Evolutionary conservation across 2,888 invertebrate species (phyloP), one percentile per base, ranked within the genome.

Genomic region (Ditula angustiorana): DNA sequence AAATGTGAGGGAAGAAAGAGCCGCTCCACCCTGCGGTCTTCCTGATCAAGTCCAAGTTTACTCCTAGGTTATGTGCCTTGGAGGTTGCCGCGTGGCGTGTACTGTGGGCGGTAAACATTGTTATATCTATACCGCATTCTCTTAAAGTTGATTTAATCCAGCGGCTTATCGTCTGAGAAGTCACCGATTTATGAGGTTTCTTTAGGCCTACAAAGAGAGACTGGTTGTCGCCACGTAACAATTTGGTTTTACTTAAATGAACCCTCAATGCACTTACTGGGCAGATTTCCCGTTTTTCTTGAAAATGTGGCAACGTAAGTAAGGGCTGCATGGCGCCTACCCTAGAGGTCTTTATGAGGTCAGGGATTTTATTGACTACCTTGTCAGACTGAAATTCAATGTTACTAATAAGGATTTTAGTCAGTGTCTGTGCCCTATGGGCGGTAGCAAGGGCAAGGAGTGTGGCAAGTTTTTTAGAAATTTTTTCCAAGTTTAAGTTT

Each of bases 71-170:
- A 2, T 44, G 46, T 2, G 70, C 70, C 10, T 35, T 19, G 1
- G 70, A 72, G 3, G 70, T 70, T 28, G 69, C 35, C 7, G 70
- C 71, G 37, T 69, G 70, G 10, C 71, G 55, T 19, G 69, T 70
- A 52, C 67, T 67, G 19, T 69, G 69, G 8, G 69, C 65, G 8
- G 60, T 55, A 28, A 69, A 68, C 13, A 19, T 16, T 1, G 44
- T 47, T 1, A 63, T 53, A 35, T 70, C 70, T 13, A 72, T 59
- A 2, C 69, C 69, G 44, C 69, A 66, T 21, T 62, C 65, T 13
- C 59, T 24, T 53, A 71, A 37, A 8, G 63, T 59, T 37, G 46
- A 28, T 46, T 67, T 69, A 11, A 69, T 67, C 68, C 71, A 71
- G n/a, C 67, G 58, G 37, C 66, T 66, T 19, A 71, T 46, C 11